phyloP scores from a whole-genome alignment of 2,113 vertebrate genomes.

The Lamprologus tigripictilis region DNA sequence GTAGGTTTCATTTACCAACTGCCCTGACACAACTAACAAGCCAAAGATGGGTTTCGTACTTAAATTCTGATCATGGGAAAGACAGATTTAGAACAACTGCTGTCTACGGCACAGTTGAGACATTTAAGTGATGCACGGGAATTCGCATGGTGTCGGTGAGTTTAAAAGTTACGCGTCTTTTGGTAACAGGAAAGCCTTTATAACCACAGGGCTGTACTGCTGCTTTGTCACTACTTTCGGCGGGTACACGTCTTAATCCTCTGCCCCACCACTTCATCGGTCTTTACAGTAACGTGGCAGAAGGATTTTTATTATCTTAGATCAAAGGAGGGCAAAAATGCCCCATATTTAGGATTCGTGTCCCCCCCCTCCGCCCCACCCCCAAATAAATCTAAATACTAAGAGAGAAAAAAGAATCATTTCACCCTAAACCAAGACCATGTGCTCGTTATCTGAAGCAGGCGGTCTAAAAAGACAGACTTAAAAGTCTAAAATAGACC shows the following conservation, averaged over 20 bases:
- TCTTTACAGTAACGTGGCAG: slow-evolving; percentile 5
- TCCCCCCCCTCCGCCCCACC: neutral
- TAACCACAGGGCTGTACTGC: neutral
- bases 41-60: neutral
- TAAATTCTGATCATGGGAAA: neutral
- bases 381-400: neutral
- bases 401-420: neutral
- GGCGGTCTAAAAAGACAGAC: slow-evolving; percentile 34
- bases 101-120: neutral
- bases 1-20: neutral
- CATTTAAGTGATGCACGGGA: neutral
- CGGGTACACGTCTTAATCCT: neutral
- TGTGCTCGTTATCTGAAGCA: slow-evolving; percentile 59
- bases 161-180: neutral
- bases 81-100: neutral
- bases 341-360: slow-evolving; percentile 19
- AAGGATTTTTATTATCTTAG: slow-evolving; percentile 8
- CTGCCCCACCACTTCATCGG: slow-evolving; percentile 4
- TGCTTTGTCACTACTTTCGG: neutral
- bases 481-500: slow-evolving; percentile 50
- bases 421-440: slow-evolving; percentile 50
- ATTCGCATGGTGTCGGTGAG: neutral
- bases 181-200: neutral
- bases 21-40: neutral
- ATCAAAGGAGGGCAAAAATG: slow-evolving; percentile 33